A percentile compares a stretch with the other conserved stretches of the same genome.
phyloP scores from a whole-genome alignment of 2,113 vertebrate species.

The Heteronetta atricapilla region DNA sequence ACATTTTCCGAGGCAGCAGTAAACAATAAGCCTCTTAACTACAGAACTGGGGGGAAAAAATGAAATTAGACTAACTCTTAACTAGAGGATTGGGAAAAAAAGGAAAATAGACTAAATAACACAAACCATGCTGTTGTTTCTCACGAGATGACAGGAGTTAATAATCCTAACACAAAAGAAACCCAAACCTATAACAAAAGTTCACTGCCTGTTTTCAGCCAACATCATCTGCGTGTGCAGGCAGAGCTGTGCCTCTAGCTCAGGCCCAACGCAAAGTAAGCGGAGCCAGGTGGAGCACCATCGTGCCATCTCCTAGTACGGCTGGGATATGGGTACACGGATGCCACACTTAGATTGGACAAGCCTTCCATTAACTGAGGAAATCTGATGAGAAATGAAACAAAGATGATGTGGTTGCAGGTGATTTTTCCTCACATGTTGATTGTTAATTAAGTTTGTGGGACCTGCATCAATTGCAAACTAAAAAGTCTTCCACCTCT shows the following conservation, averaged over 20 bases:
- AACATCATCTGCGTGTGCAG: not conserved
- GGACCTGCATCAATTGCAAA: slow-evolving; percentile 42
- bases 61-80: not conserved
- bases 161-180: not conserved
- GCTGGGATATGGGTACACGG: not conserved
- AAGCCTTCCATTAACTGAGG: not conserved
- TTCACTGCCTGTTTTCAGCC: not conserved
- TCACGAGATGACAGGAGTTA: not conserved
- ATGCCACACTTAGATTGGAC: not conserved
- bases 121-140: not conserved
- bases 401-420: not conserved
- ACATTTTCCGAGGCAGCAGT: not conserved
- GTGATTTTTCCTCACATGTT: slow-evolving; percentile 50
- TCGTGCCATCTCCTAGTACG: not conserved
- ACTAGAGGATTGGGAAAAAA: not conserved
- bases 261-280: not conserved
- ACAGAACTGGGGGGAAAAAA: fast-evolving
- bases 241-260: not conserved
- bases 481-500: slow-evolving; percentile 65
- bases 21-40: not conserved
- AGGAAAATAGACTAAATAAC: not conserved
- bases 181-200: not conserved
- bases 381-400: slow-evolving; percentile 27
- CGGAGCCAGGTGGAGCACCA: not conserved
- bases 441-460: slow-evolving; percentile 66